These are phyloP conservation scores for Aegithalos caudatus DNA, from an alignment of 2,113 vertebrate genomes.

Conservation along the genomic window DNA sequence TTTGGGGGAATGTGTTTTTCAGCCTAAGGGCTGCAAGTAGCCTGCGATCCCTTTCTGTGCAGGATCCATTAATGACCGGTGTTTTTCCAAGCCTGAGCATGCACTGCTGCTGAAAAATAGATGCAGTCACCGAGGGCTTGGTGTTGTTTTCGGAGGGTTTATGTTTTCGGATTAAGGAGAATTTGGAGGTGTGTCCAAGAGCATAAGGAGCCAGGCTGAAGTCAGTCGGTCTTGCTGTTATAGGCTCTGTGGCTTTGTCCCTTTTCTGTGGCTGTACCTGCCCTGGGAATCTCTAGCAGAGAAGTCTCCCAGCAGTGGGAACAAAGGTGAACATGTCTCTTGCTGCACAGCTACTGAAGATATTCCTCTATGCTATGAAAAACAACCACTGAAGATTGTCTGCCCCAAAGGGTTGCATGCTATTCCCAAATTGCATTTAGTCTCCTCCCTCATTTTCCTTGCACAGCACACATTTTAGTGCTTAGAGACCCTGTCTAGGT, in stretches of 20 bases:
- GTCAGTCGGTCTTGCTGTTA: neutral
- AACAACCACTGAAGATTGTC: neutral
- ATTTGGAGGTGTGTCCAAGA: slow-evolving; percentile 17
- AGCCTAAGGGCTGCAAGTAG: neutral
- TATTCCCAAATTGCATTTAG: neutral
- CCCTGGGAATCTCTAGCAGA: neutral
- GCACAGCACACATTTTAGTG: neutral
- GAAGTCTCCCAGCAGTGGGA: neutral
- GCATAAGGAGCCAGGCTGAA: neutral
- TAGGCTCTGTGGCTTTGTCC: neutral
- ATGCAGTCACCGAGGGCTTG: neutral
- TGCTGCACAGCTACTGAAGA: neutral
- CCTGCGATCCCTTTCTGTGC: neutral
- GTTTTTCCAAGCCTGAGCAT: neutral
- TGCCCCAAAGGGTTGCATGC: neutral
- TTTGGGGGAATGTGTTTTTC: neutral
- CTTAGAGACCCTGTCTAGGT: neutral
- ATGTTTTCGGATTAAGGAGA: neutral
- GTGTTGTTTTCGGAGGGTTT: slow-evolving; percentile 9
- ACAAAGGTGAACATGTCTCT: neutral
- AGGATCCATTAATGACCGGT: neutral
- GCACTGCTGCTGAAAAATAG: neutral
- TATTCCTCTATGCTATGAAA: neutral
- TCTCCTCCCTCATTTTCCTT: neutral
- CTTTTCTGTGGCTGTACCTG: neutral